Base-by-base conservation (phyloP, 2,888 invertebrate species). In the Ophioninae sp. region DNA sequence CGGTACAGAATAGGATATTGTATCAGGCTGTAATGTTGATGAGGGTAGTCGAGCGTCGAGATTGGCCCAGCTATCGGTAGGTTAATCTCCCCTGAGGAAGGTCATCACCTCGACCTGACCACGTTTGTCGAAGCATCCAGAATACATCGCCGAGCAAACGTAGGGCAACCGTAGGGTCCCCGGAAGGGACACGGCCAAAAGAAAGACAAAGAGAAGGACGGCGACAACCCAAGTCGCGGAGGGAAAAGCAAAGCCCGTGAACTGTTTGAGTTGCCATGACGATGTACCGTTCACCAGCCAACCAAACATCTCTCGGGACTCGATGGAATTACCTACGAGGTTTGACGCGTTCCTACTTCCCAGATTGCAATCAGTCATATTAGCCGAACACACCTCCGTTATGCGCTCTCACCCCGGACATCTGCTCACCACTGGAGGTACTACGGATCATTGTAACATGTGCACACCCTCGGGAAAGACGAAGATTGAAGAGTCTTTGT, bases 21-120 rank as follows among this genome's bases (percentile, higher is more conserved):
- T 59, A 73, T 65, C 17, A 61, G 37, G 44, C 30, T 68, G 67
- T 79, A 39, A 13, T 59, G 86, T 87, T 89, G 89, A 89, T 89
- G 88, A 88, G 76, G 87, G 82, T 85, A 87, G 87, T 87, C 88
- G 87, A 88, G 88, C 89, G 90, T 89, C 90, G 89, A 89, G 89
- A 90, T 90, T 90, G 89, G 86, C 87, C 89, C 90, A 90, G 88
- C 87, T 90, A 91, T 91, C 91, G 87, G 30, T 30, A 30, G 87
- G 86, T 88, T 89, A 89, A 90, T 90, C 89, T 88, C 84, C 88
- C 86, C 86, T 91, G 91, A 91, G 90, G 91, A 91, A 91, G 90
- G 90, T 90, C 90, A 89, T 88, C 90, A 91, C 90, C 91, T 89
- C 89, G 87, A 84, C 87, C 81, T 86, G 88, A 88, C 88, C 88